phyloP scores from a whole-genome alignment of 2,797 vertebrate species.

The Lagothrix lagotricha region DNA sequence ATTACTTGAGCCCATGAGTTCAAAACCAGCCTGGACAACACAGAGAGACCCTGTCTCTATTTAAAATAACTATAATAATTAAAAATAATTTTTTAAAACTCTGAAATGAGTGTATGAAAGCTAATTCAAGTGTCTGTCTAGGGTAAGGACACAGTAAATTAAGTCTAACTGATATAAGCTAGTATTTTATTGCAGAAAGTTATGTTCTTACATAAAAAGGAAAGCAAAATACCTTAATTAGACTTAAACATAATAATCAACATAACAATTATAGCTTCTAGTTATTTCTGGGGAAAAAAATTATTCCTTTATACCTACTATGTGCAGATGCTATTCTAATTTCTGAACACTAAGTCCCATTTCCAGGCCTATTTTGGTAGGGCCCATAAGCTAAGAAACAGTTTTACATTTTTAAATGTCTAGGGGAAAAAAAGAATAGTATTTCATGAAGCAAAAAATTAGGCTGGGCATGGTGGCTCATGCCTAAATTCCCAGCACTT shows the following conservation, averaged over 20 bases:
- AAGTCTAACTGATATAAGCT: not conserved
- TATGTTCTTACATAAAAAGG: not conserved
- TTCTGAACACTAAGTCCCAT: not conserved
- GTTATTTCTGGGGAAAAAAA: not conserved
- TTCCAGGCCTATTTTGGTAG: not conserved
- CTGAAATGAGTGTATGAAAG: not conserved
- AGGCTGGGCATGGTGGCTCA: no score
- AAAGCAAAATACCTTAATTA: not conserved
- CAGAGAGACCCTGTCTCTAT: not conserved
- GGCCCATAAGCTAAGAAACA: not conserved
- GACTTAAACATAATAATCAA: not conserved
- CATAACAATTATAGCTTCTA: not conserved
- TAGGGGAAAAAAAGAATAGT: not conserved
- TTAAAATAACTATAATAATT: not conserved
- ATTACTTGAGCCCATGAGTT: not conserved
- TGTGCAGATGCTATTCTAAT: not conserved
- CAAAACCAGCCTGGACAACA: not conserved
- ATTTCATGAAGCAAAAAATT: not conserved
- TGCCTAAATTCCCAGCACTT: not conserved
- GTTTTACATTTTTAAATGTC: not conserved
- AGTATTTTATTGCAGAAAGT: not conserved
- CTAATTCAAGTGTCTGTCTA: not conserved
- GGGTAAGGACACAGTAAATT: not conserved
- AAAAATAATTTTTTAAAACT: not conserved
- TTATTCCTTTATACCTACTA: not conserved